phyloP scores from a whole-genome alignment of 2,797 vertebrate genomes.

The Aplochiton taeniatus region DNA sequence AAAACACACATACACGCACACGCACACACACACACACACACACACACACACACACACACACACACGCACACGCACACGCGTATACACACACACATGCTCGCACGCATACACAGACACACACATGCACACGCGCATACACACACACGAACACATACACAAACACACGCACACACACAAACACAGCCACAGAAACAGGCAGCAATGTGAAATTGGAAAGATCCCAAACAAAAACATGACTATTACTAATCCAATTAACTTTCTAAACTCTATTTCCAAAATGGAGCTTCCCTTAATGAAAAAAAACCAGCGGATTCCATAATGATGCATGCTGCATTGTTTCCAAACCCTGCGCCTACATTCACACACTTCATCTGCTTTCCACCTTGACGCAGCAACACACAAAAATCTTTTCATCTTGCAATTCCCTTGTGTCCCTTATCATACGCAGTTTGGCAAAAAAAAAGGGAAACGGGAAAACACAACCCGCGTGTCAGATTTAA shows the following conservation, averaged over 20 bases:
- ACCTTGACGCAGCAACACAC: conserved; percentile 56
- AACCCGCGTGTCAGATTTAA: conserved; percentile 70
- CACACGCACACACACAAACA: conserved; percentile 21
- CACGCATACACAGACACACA: conserved; percentile 13
- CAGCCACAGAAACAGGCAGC: conserved; percentile 17
- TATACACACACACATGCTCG: conserved; percentile 1
- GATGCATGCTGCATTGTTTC: conserved; percentile 59
- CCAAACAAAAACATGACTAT: conserved; percentile 61
- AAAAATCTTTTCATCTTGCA: conserved; percentile 70
- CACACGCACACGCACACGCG: neutral
- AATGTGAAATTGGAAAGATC: conserved; percentile 50
- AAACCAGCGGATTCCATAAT: conserved; percentile 66
- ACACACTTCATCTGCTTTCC: conserved; percentile 62
- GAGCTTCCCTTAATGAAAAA: conserved; percentile 44
- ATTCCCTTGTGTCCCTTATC: conserved; percentile 67
- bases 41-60: conserved; percentile 2
- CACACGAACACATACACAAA: neutral
- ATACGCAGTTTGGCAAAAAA: conserved; percentile 63
- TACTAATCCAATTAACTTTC: conserved; percentile 66
- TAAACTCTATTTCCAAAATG: conserved; percentile 62
- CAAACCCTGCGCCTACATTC: conserved; percentile 44
- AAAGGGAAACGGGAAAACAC: conserved; percentile 66
- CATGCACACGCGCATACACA: conserved; percentile 16
- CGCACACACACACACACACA: neutral
- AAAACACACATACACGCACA: conserved; percentile 1